A percentile compares a stretch with the other conserved stretches of the same genome.
Evolutionary conservation across 2,113 vertebrate genomes (phyloP).

Genomic region (Larimichthys crocea): DNA sequence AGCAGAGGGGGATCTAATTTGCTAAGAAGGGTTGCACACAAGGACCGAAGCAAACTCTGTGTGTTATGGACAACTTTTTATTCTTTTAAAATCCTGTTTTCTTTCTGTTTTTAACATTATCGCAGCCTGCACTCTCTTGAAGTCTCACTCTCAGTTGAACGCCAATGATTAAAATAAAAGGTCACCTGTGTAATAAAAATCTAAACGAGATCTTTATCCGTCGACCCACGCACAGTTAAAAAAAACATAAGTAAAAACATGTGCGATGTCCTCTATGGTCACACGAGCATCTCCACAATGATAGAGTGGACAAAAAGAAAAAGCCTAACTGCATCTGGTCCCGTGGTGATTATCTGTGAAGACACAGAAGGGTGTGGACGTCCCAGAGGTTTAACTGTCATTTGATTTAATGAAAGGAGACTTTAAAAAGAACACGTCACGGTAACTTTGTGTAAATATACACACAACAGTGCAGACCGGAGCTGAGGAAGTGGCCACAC

Average conservation of each 20-base stretch:
- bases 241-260: not conserved
- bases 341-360: constrained; percentile 32
- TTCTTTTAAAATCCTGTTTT: not conserved
- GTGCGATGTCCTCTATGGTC: not conserved
- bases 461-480: not conserved
- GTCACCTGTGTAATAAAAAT: not conserved
- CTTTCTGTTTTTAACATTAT: too few species aligned
- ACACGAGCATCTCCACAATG: constrained; percentile 13
- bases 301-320: constrained; percentile 2
- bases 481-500: not conserved
- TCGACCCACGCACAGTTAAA: not conserved
- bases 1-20: not conserved
- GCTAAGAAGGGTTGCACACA: not conserved
- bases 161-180: not conserved
- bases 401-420: constrained; percentile 28
- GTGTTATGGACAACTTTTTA: not conserved
- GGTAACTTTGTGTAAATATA: constrained; percentile 2
- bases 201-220: not conserved
- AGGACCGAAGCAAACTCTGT: not conserved
- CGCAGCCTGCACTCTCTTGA: not conserved
- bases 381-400: constrained; percentile 57
- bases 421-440: constrained; percentile 20
- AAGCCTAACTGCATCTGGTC: not conserved
- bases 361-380: constrained; percentile 48
- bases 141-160: not conserved